Percentiles rank a stretch among this genome's conserved stretches.
Conservation (phyloP, 2,113 vertebrate species). For the Apeltes quadracus region DNA sequence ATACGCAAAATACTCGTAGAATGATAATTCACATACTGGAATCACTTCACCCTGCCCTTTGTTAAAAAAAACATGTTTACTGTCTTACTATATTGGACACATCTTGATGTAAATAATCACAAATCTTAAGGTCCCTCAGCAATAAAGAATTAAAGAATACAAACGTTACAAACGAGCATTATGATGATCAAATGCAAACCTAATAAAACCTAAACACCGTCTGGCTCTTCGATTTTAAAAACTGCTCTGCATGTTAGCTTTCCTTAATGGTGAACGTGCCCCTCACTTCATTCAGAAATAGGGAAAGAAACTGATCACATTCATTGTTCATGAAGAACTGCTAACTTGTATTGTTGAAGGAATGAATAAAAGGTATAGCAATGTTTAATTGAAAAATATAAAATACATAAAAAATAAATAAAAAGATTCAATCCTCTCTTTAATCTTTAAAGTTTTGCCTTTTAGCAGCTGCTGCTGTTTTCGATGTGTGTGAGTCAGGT, state of each 20-base stretch:
- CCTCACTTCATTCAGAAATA: neutral
- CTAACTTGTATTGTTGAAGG: neutral
- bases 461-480: neutral
- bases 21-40: neutral
- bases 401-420: neutral
- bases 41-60: neutral
- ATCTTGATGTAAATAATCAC: neutral
- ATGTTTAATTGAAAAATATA: neutral
- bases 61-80: neutral
- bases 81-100: neutral
- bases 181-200: neutral
- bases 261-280: neutral
- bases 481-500: neutral
- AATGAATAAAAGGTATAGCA: neutral
- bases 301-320: neutral
- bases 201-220: constrained; percentile 9
- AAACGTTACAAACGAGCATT: neutral
- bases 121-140: neutral
- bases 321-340: neutral
- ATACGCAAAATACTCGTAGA: neutral
- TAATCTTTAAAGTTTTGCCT: neutral
- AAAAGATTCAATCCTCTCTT: neutral
- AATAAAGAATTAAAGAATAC: neutral
- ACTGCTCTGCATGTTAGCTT: neutral
- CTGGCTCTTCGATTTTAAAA: neutral